A percentile compares a stretch with the other conserved stretches of the same genome.
Conservation (phyloP, 2,113 vertebrate species). For the Macheiramphus alcinus region DNA sequence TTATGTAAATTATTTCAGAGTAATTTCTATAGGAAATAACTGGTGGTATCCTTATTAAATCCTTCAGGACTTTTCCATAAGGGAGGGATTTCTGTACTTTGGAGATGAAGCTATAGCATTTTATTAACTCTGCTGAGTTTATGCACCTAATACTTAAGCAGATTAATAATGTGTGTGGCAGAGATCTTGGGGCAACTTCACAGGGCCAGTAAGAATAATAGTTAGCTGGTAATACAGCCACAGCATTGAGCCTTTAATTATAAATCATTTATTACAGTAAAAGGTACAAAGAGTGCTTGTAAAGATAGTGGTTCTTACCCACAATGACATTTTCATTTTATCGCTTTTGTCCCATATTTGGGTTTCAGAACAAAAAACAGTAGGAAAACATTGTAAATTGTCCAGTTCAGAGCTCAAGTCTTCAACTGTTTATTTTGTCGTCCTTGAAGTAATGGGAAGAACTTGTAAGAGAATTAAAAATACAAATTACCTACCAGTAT, state of each 20-base stretch:
- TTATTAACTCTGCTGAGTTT: conserved; percentile 47
- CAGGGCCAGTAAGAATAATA: conserved; percentile 31
- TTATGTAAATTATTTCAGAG: conserved; percentile 64
- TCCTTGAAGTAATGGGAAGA: neutral
- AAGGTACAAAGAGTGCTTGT: neutral
- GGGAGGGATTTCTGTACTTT: conserved; percentile 52
- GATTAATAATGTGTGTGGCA: conserved; percentile 50
- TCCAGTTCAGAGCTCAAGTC: neutral
- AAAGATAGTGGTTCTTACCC: neutral
- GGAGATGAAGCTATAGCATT: conserved; percentile 49
- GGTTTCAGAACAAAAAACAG: neutral
- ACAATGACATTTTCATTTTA: neutral
- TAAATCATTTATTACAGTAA: neutral
- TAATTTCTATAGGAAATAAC: conserved; percentile 67
- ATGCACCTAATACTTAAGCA: conserved; percentile 49
- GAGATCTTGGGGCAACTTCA: conserved; percentile 36
- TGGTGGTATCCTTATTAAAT: conserved; percentile 62
- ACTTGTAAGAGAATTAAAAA: conserved; percentile 16
- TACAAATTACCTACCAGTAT: neutral
- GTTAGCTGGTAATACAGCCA: neutral
- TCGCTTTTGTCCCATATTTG: neutral
- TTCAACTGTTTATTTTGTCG: neutral
- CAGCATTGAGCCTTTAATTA: conserved; percentile 18
- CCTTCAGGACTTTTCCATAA: conserved; percentile 62
- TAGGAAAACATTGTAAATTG: neutral